Base-by-base conservation (phyloP, 1,140 invertebrate genomes). In the Leptopilina clavipes region DNA sequence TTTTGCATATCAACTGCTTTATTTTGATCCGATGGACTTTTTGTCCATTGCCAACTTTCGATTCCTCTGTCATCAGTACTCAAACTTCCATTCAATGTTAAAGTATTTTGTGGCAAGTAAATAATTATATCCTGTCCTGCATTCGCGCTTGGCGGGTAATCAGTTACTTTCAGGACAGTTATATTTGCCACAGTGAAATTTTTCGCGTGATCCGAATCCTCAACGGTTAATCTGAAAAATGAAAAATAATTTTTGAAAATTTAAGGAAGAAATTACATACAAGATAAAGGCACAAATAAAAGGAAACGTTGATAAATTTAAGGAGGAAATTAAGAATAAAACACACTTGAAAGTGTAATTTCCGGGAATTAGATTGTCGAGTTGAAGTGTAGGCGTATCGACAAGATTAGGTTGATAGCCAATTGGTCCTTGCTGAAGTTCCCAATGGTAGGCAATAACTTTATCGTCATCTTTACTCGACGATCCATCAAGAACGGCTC, bases 1-100 rank as follows among this genome's bases (percentile, higher is more conserved):
- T 97, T 96, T 92, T 97, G 96, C 96, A 98, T 98, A 86, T 98
- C 97, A 14, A 97, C 97, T 10, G 96, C 95, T 90, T 97, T 96
- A 74, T 95, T 94, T 74, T 95, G 94, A 86, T 97, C 96, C 52
- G 94, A 94, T 0, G 94, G 93, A 74, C 95, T 95, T 86, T 98
- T 97, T 0, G 95, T 97, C 98, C 98, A 99, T 88, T 98, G 97
- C 95, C 97, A 99, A 37, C 93, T 95, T 0, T 93, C 94, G 79
- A 98, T 98, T 65, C 96, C 96, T 86, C 97, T 95, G 90, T 98
- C 98, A 88, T 99, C 98, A 0, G 95, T 96, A 74, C 97, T 98
- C 52, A 95, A 89, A 86, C 96, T 98, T 14, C 97, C 98, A 87
- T 97, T 97, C 3, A 99, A 89, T 0, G 94, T 97, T 1, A 98